Evolutionary conservation across 1,140 invertebrate genomes (phyloP), one percentile per base, ranked within the genome.

Genomic region (Pseudoatta argentina): DNA sequence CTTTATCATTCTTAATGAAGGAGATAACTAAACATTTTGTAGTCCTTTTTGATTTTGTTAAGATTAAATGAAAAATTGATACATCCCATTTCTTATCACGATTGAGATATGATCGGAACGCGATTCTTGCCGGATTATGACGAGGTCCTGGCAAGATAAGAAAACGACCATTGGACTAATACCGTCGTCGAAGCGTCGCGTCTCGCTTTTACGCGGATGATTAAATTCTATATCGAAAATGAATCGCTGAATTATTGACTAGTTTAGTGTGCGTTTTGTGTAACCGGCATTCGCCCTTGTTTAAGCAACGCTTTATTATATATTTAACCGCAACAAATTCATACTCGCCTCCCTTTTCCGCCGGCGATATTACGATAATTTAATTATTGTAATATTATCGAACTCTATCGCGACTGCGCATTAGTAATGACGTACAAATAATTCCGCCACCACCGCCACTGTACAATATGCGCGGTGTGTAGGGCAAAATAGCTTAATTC

Each of bases 331-430:
- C 82, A 85, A 85, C 82, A 79, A 79, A 86, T 79, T 79, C 85
- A 86, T 69, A 79, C 75, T 79, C 85, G 76, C 64, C 75, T 79
- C 85, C 75, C 85, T 86, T 86, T 79, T 86, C 75, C 75, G 73
- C 64, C 85, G 82, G 59, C 82, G 82, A 76, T 85, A 85, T 85
- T 85, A 85, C 82, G 75, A 86, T 86, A 86, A 86, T 86, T 86
- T 79, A 86, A 86, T 86, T 79, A 79, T 86, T 86, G 85, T 86
- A 86, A 86, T 86, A 86, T 79, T 86, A 86, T 86, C 64, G 82
- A 81, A 86, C 75, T 78, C 75, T 78, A 86, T 86, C 85, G 75
- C 85, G 76, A 86, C 64, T 79, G 61, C 75, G 85, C 85, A 79
- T 86, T 86, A 86, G 76, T 79, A 86, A 86, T 86, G 75, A 79